A percentile compares a stretch with the other conserved stretches of the same genome.
phyloP scores from a whole-genome alignment of 2,797 vertebrate genomes.

The Sebastes itinus region DNA sequence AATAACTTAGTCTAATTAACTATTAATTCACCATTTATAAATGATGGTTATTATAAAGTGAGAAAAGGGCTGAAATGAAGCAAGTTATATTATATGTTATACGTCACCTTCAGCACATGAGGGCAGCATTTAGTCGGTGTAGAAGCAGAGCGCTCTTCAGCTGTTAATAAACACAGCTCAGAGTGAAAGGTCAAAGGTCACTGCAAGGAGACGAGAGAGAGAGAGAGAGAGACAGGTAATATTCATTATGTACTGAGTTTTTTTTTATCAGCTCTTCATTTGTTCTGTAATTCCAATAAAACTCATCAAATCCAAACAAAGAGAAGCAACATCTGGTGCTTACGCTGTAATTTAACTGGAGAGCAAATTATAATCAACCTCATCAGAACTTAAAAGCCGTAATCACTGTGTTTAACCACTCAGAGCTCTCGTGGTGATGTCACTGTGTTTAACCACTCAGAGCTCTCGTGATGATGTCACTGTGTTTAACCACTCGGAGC shows the following conservation, averaged over 20 bases:
- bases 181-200: background rate
- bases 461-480: too few relatives aligned
- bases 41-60: too few relatives aligned
- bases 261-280: background rate
- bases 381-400: constrained; percentile 17
- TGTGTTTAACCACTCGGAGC: too few relatives aligned
- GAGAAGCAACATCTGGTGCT: background rate
- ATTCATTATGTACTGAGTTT: background rate
- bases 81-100: background rate
- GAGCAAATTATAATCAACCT: constrained; percentile 37
- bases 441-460: too few relatives aligned
- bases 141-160: background rate
- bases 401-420: constrained; percentile 29
- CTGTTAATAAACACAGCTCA: too few relatives aligned
- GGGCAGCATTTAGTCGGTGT: constrained; percentile 16
- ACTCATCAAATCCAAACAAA: constrained; percentile 4
- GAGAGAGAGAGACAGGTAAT: rapidly evolving
- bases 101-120: background rate
- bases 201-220: rapidly evolving
- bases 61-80: background rate
- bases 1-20: too few relatives aligned
- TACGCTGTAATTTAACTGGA: background rate
- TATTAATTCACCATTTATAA: too few relatives aligned
- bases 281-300: background rate
- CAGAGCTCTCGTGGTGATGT: background rate